Base-by-base conservation (phyloP, 2,113 vertebrate species). In the Kryptolebias marmoratus region DNA sequence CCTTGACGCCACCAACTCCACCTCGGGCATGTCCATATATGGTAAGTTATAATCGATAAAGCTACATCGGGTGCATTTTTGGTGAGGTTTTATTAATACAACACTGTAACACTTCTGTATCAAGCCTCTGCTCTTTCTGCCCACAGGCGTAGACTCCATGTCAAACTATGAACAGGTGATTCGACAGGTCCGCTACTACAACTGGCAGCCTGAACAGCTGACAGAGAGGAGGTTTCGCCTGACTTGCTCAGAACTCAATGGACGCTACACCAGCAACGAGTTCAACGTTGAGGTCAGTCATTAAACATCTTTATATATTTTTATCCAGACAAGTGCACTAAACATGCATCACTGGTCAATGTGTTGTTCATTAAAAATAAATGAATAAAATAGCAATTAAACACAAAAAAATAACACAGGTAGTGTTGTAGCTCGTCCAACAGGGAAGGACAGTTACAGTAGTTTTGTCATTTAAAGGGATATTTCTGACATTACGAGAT, bases 201-300 rank as follows among this genome's bases (percentile, higher is more conserved):
- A 94, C 87, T 95, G 93, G 95, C 89, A 4, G n/a, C 86, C 94
- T 0, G 87, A 78, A 6, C 88, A 90, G 6, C 85, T 94, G 1
- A 92, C 92, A 1, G 92, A 93, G 44, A 94, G 97, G 42, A 92
- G 90, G 59, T 98, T 99, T 88, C 94, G 92, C 68, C 92, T 99
- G 85, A 97, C 96, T 77, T 99, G 98, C 89, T 98, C 97, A 0
- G 97, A 98, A 82, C 95, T 99, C 58, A 99, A 98, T 0, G 98
- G 98, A 31, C 96, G 96, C 18, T 98, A 98, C 82, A 96, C 93
- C 56, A 99, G 97, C 92, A 98, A 98, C 10, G 96, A 97, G 81
- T 97, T 98, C 87, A 96, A 93, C 78, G 53, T 97, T 77, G 95
- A 98, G 95, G 96, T 97, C 62, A 94, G 93, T 84, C 14, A 14